A percentile compares a stretch with the other conserved stretches of the same genome.
Conservation (phyloP, 2,888 invertebrate genomes). For the Nomada lathburiana region DNA sequence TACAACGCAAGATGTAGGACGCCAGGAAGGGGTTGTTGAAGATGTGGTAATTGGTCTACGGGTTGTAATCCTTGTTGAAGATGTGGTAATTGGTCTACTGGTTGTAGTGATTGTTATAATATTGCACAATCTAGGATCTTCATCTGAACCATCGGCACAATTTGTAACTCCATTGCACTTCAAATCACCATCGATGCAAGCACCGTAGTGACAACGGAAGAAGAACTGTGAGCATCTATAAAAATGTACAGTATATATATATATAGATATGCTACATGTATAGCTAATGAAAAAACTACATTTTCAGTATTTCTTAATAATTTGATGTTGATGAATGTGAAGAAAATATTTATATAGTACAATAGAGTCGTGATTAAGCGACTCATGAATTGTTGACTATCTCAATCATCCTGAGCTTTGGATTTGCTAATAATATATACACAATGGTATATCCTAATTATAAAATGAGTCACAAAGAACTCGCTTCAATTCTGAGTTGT, state of each 20-base stretch:
- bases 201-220: constrained; percentile 83
- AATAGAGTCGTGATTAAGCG: too few relatives aligned
- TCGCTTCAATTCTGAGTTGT: too few relatives aligned
- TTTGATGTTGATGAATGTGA: too few relatives aligned
- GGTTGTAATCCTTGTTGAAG: constrained; percentile 1
- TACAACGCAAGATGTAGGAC: constrained; percentile 65
- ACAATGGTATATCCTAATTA: too few relatives aligned
- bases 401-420: too few relatives aligned
- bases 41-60: neutral
- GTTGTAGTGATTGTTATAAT: neutral
- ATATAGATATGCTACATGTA: neutral
- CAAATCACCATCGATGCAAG: constrained; percentile 80
- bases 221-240: constrained; percentile 78
- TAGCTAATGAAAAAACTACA: too few relatives aligned
- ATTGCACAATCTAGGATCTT: constrained; percentile 72
- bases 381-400: too few relatives aligned
- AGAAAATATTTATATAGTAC: too few relatives aligned
- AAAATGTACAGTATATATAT: constrained; percentile 13
- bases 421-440: too few relatives aligned
- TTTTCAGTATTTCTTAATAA: too few relatives aligned
- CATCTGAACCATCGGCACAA: constrained; percentile 84
- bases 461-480: too few relatives aligned
- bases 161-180: constrained; percentile 80
- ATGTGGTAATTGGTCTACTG: neutral
- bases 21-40: neutral